Percentiles rank a stretch among this genome's conserved stretches.
These are phyloP conservation scores for Margarornis squamiger DNA, from an alignment of 2,797 vertebrate genomes.

Conservation along the genomic window DNA sequence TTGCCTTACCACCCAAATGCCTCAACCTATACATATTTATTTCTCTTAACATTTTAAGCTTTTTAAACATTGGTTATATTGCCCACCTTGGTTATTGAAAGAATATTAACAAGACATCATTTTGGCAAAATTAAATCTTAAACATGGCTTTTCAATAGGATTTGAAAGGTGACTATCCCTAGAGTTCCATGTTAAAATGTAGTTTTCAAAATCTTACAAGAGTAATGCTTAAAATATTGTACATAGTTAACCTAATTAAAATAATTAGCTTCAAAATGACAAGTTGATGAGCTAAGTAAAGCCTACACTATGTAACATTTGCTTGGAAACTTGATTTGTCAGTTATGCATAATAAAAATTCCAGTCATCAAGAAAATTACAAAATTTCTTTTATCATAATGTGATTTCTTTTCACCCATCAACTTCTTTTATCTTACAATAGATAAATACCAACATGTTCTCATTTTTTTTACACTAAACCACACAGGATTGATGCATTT, in stretches of 20 bases:
- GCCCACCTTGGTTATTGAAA: slow-evolving; percentile 81
- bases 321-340: slow-evolving; percentile 92
- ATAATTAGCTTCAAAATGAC: slow-evolving; percentile 92
- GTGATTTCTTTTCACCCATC: slow-evolving; percentile 93
- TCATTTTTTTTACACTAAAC: slow-evolving; percentile 85
- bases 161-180: slow-evolving; percentile 93
- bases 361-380: slow-evolving; percentile 89
- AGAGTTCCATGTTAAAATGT: slow-evolving; percentile 91
- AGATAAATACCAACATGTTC: slow-evolving; percentile 86
- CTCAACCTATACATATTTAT: slow-evolving; percentile 77
- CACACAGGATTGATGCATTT: slow-evolving; percentile 88
- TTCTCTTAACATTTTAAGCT: slow-evolving; percentile 72
- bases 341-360: slow-evolving; percentile 91
- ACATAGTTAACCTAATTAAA: slow-evolving; percentile 95
- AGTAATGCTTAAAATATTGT: slow-evolving; percentile 92
- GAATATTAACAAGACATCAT: slow-evolving; percentile 84
- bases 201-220: slow-evolving; percentile 92
- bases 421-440: slow-evolving; percentile 85
- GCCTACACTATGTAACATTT: slow-evolving; percentile 93
- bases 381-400: slow-evolving; percentile 91
- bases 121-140: slow-evolving; percentile 95
- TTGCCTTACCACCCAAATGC: slow-evolving; percentile 81
- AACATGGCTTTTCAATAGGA: slow-evolving; percentile 91
- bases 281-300: slow-evolving; percentile 92
- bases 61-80: slow-evolving; percentile 84